Percentiles rank a stretch among this genome's conserved stretches.
These are phyloP conservation scores for Petrolisthes cinctipes DNA, from an alignment of 2,888 invertebrate genomes.

Conservation along the genomic window DNA sequence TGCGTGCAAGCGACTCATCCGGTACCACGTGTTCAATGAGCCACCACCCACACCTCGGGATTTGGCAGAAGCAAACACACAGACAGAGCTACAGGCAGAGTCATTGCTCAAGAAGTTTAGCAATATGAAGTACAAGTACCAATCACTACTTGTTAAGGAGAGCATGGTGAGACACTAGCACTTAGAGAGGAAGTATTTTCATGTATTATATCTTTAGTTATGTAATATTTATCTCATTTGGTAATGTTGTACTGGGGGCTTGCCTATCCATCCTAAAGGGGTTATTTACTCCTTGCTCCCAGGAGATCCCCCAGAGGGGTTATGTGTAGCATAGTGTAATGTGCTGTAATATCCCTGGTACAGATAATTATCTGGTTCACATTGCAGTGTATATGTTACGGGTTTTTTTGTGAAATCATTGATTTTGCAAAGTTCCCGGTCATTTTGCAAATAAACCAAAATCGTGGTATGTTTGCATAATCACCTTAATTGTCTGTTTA, in stretches of 20 bases:
- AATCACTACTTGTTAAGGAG: constrained; percentile 80
- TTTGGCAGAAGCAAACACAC: constrained; percentile 78
- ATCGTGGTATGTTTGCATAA: too few species aligned
- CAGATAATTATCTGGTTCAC: too few species aligned
- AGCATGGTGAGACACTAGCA: constrained; percentile 77
- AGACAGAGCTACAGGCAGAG: constrained; percentile 78
- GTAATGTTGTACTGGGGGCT: not conserved
- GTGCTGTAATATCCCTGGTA: too few species aligned
- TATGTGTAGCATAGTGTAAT: too few species aligned
- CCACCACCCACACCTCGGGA: constrained; percentile 76
- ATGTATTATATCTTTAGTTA: not conserved
- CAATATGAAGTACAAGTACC: constrained; percentile 81
- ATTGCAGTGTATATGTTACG: too few species aligned
- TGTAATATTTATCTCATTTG: not conserved
- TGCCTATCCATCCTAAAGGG: not conserved
- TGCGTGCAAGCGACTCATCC: constrained; percentile 81
- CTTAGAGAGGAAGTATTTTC: not conserved
- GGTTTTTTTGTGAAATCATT: too few species aligned
- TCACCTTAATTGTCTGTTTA: too few species aligned
- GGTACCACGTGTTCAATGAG: constrained; percentile 82
- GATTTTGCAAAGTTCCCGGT: too few species aligned
- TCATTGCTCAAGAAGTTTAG: constrained; percentile 80
- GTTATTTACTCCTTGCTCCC: too few species aligned
- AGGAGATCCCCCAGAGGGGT: too few species aligned
- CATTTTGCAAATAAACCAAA: too few species aligned